Base-by-base conservation (phyloP, 2,113 vertebrate species). In the Podarcis muralis region DNA sequence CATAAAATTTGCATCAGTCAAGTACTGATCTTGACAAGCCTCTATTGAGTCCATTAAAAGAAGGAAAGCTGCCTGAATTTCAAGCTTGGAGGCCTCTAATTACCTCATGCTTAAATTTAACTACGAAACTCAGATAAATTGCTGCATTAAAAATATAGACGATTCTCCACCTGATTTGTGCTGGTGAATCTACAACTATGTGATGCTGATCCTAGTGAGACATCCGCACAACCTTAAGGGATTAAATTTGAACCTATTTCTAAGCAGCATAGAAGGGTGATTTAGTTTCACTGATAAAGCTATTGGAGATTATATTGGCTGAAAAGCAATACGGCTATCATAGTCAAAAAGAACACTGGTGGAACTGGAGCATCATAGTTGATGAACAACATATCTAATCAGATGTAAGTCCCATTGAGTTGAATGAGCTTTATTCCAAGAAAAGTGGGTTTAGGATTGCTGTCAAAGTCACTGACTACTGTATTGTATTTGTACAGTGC, bases 251-350 rank as follows among this genome's bases (percentile, higher is more conserved):
- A 93, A 90, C 20, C 89, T 2, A 0, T 94, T 96, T 96, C 93
- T 96, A 95, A 96, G 91, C 89, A 95, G 89, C 92, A 84, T 66
- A 86, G 87, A 95, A 25, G 84, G 92, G 95, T 96, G 94, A 96
- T 94, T 95, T 95, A 90, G 94, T 92, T 94, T 90, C 96, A 97
- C 96, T 96, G 96, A 93, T 93, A 95, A 96, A 97, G 86, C 92
- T 96, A 94, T 71, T 92, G 81, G 90, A 96, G 95, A 96, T 95
- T 96, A 96, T 96, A 96, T 96, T 95, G 95, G 92, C 90, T 9
- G 0, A 92, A 92, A 93, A 96, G 90, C 88, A 93, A 91, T 94
- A 90, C 35, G 85, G 90, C 0, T 1, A 82, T 93, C 92, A 93
- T 89, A 87, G 11, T 95, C 87, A 75, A 77, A 83, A 92, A 89